phyloP scores from a whole-genome alignment of 2,888 invertebrate genomes.

The Tenthredo mesomela region DNA sequence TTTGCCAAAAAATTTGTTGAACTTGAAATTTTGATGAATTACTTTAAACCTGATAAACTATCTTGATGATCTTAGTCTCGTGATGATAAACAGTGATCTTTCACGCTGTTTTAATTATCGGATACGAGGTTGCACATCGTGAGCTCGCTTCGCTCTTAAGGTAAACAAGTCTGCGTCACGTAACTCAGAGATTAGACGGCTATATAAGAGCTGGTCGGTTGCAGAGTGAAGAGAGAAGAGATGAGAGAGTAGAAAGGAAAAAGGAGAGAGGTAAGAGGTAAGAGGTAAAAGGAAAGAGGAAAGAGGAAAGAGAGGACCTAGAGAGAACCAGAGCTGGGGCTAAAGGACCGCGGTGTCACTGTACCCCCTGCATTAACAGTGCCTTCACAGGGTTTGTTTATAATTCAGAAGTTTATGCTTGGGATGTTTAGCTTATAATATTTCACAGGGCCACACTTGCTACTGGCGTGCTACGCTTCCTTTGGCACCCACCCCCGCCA shows the following conservation, averaged over 20 bases:
- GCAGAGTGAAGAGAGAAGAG: background rate
- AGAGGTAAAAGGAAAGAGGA: background rate
- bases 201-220: background rate
- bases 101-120: conserved; percentile 17
- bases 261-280: background rate
- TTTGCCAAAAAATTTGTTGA: background rate
- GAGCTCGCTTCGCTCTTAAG: background rate
- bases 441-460: conserved; percentile 52
- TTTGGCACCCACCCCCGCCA: conserved; percentile 28
- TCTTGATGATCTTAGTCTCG: background rate
- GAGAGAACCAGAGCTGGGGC: conserved; percentile 13
- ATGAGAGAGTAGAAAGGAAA: background rate
- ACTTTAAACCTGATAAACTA: background rate
- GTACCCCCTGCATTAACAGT: conserved; percentile 52
- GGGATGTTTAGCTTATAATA: conserved; percentile 54
- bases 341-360: conserved; percentile 48
- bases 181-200: conserved; percentile 33
- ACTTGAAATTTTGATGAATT: background rate
- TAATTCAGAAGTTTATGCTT: conserved; percentile 52
- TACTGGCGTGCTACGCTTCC: conserved; percentile 43
- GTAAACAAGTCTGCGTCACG: conserved; percentile 32
- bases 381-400: conserved; percentile 51
- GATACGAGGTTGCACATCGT: background rate
- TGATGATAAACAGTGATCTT: background rate
- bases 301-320: background rate